Percentiles rank a stretch among this genome's conserved stretches.
phyloP scores from a whole-genome alignment of 2,113 vertebrate genomes.

The Oreochromis aureus region DNA sequence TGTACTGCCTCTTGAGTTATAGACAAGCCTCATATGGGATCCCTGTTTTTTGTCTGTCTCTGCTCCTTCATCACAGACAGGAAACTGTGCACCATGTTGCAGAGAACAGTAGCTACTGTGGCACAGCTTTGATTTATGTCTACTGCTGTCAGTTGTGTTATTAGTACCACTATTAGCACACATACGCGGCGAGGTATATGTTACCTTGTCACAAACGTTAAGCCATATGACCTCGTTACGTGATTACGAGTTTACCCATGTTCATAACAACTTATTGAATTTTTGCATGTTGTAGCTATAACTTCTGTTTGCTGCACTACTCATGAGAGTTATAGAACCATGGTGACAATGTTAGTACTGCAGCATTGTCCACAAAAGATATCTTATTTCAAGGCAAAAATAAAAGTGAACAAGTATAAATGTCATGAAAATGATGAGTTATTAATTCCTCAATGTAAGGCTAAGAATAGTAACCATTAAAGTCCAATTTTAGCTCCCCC shows the following conservation, averaged over 20 bases:
- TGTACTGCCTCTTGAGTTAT: slow-evolving; percentile 43
- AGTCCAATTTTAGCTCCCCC: background rate
- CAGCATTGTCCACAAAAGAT: background rate
- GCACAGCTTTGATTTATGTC: background rate
- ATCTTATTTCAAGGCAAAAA: background rate
- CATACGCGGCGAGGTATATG: background rate
- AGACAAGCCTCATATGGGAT: slow-evolving; percentile 6
- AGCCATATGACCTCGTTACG: background rate
- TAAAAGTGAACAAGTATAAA: background rate
- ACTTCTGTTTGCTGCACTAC: background rate
- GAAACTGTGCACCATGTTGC: background rate
- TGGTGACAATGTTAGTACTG: background rate
- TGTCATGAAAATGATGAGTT: background rate
- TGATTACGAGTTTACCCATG: background rate
- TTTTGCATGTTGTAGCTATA: background rate
- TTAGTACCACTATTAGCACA: background rate
- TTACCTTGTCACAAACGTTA: background rate
- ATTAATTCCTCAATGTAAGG: background rate
- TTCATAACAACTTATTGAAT: background rate
- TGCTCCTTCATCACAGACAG: slow-evolving; percentile 7
- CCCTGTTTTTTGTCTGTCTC: slow-evolving; percentile 32
- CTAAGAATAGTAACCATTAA: background rate
- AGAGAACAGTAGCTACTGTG: background rate
- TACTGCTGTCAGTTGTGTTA: background rate
- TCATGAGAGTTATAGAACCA: background rate